phyloP scores from a whole-genome alignment of 2,113 vertebrate species.

The Phaethon lepturus region DNA sequence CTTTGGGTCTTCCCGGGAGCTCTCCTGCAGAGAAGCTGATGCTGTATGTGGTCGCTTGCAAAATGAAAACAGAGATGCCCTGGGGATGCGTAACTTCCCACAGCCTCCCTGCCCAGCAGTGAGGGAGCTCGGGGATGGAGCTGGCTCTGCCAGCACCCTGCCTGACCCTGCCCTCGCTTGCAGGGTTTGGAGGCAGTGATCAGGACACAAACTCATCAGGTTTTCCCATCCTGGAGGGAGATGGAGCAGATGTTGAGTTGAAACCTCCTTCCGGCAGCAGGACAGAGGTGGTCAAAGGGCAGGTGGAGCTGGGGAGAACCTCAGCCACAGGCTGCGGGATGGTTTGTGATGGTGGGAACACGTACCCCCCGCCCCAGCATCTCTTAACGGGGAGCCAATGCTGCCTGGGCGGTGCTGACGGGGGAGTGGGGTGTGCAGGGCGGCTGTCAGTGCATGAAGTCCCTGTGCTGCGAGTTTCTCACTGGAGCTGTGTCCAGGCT shows the following conservation, averaged over 20 bases:
- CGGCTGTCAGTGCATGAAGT: neutral
- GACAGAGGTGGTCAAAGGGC: neutral
- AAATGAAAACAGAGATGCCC: neutral
- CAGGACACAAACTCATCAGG: neutral
- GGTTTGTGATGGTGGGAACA: neutral
- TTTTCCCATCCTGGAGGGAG: neutral
- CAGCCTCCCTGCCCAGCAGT: neutral
- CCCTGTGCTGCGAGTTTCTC: neutral
- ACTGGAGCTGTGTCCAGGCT: neutral
- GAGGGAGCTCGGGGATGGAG: neutral
- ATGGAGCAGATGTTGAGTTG: neutral
- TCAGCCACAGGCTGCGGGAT: neutral
- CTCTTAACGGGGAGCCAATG: rapidly evolving
- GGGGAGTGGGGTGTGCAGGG: neutral
- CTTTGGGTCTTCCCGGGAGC: neutral
- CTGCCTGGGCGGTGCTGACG: neutral
- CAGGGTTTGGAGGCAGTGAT: neutral
- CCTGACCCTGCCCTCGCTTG: neutral
- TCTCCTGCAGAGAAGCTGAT: neutral
- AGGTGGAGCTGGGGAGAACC: neutral
- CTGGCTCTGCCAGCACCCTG: neutral
- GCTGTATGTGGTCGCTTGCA: neutral
- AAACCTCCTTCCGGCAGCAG: neutral
- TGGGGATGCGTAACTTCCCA: neutral
- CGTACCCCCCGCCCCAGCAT: rapidly evolving